Evolutionary conservation across 1,140 invertebrate genomes (phyloP).

Genomic region (Samia ricini): DNA sequence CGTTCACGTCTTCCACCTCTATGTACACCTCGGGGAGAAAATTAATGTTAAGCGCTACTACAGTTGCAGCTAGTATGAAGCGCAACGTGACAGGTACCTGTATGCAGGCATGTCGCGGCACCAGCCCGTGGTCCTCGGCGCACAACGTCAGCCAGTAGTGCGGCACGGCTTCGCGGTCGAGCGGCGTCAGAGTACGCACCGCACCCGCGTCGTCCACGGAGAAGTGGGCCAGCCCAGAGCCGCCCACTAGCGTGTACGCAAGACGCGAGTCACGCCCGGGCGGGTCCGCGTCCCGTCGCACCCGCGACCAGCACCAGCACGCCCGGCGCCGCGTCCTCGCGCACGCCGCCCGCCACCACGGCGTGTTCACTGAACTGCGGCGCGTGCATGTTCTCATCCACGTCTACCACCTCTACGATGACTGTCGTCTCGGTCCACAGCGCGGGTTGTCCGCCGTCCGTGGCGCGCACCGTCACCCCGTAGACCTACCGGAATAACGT

Average conservation of each 20-base stretch:
- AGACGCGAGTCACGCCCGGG: constrained; percentile 87
- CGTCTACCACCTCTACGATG: constrained; percentile 93
- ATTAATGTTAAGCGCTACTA: background rate
- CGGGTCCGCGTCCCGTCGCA: constrained; percentile 87
- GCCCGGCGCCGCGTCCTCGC: constrained; percentile 86
- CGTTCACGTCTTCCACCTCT: constrained; percentile 93
- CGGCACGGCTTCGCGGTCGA: constrained; percentile 92
- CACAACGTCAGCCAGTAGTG: constrained; percentile 97
- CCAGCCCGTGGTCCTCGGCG: constrained; percentile 93
- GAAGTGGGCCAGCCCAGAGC: constrained; percentile 94
- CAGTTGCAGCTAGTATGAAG: too few species aligned
- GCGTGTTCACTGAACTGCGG: constrained; percentile 91
- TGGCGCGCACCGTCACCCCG: constrained; percentile 89
- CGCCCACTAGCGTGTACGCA: constrained; percentile 91
- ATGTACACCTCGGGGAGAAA: constrained; percentile 88
- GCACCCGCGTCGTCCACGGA: constrained; percentile 93
- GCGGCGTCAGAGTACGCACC: constrained; percentile 83
- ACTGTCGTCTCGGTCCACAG: constrained; percentile 86
- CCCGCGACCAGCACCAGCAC: constrained; percentile 86
- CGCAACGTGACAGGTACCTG: constrained; percentile 83
- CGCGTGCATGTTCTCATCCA: constrained; percentile 87
- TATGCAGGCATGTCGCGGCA: constrained; percentile 88
- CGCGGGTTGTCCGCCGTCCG: constrained; percentile 87
- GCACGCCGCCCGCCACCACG: constrained; percentile 82
- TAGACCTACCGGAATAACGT: constrained; percentile 79